phyloP scores from a whole-genome alignment of 2,888 invertebrate species.

The Acronicta leporina region DNA sequence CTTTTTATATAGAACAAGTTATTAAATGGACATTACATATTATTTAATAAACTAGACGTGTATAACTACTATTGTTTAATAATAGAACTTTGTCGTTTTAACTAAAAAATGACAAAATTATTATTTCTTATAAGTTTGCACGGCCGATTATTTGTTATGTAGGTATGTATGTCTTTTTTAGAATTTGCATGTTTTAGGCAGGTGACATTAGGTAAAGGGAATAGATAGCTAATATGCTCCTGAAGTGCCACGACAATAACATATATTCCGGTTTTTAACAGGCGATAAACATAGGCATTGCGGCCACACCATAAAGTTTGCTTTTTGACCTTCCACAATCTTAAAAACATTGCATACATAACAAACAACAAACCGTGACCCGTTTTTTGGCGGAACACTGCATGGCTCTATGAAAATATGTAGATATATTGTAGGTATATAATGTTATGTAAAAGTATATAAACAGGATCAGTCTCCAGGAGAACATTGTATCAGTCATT shows the following conservation, averaged over 20 bases:
- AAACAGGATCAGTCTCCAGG: slow-evolving; percentile 69
- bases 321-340: not conserved
- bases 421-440: slow-evolving; percentile 38
- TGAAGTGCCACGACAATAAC: too few species aligned
- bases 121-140: slow-evolving; percentile 35
- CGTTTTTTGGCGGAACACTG: slow-evolving; percentile 36
- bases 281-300: too few species aligned
- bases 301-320: too few species aligned
- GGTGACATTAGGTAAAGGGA: too few species aligned
- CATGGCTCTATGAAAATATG: slow-evolving; percentile 49
- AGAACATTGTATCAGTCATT: slow-evolving; percentile 71
- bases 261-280: too few species aligned
- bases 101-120: slow-evolving; percentile 81
- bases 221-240: too few species aligned
- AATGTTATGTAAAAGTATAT: slow-evolving; percentile 49
- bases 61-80: slow-evolving; percentile 46
- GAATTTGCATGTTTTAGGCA: too few species aligned
- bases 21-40: slow-evolving; percentile 57
- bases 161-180: not conserved
- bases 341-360: slow-evolving; percentile 13
- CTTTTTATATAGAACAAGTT: slow-evolving; percentile 55
- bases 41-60: slow-evolving; percentile 44
- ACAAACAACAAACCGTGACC: slow-evolving; percentile 17
- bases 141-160: slow-evolving; percentile 17
- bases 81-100: slow-evolving; percentile 81